Conservation (phyloP, 2,113 vertebrate species). For the Platysternon megacephalum region DNA sequence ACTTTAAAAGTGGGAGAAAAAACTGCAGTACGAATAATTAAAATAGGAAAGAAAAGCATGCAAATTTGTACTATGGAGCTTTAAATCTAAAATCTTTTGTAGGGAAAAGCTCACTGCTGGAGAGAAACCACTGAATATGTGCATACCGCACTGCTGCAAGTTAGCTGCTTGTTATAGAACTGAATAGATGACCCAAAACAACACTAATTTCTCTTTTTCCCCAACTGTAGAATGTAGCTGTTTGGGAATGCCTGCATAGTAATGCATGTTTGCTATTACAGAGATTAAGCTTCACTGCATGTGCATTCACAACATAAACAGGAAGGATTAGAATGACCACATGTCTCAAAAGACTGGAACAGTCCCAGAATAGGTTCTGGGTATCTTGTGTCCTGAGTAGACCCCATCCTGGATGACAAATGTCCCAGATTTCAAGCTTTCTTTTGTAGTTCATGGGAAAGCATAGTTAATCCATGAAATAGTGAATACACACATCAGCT, state of each 20-base stretch:
- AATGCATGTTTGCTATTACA: background rate
- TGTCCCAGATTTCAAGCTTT: background rate
- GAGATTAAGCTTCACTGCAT: background rate
- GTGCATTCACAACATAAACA: constrained; percentile 5
- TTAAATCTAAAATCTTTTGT: background rate
- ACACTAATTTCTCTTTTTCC: background rate
- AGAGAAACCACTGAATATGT: background rate
- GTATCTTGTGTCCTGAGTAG: constrained; percentile 22
- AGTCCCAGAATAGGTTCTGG: constrained; percentile 1
- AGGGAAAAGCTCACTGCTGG: background rate
- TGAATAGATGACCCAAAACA: background rate
- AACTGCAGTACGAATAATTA: background rate
- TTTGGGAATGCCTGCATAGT: background rate
- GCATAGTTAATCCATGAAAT: background rate
- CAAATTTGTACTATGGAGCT: background rate
- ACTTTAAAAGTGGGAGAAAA: background rate
- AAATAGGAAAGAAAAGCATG: background rate
- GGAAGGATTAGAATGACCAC: constrained; percentile 45
- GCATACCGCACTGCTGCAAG: background rate
- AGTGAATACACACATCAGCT: background rate
- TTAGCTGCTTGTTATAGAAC: background rate
- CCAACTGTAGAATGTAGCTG: background rate
- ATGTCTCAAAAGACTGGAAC: background rate
- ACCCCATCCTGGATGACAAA: constrained; percentile 49
- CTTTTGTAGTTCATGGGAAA: constrained; percentile 59